A percentile compares a stretch with the other conserved stretches of the same genome.
These are phyloP conservation scores for Akabosia matsudoensis DNA, from an alignment of 1,140 invertebrate species.

Conservation along the genomic window DNA sequence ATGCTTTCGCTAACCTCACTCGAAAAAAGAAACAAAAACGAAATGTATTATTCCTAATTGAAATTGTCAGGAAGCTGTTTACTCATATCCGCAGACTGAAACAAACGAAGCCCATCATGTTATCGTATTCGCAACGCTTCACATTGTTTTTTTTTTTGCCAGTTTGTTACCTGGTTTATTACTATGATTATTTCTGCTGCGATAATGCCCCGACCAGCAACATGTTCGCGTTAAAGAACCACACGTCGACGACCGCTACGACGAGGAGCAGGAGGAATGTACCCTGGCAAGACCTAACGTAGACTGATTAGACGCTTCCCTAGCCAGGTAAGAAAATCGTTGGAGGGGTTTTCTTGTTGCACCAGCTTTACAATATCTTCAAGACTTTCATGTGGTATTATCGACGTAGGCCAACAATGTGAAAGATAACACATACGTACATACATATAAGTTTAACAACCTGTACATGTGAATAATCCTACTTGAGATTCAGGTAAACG, in stretches of 20 bases:
- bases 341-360: slow-evolving; percentile 14
- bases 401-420: not conserved
- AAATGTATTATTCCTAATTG: not conserved
- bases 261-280: slow-evolving; percentile 9
- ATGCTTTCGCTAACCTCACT: not conserved
- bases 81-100: not conserved
- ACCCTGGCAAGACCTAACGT: slow-evolving; percentile 17
- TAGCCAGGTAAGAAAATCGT: slow-evolving; percentile 22
- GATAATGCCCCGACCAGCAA: not conserved
- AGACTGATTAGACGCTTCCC: slow-evolving; percentile 24
- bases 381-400: not conserved
- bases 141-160: not conserved
- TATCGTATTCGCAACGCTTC: slow-evolving; percentile 5
- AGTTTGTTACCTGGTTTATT: not conserved
- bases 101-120: not conserved
- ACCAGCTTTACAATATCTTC: not conserved
- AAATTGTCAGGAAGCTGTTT: not conserved
- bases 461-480: no score
- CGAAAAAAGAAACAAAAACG: not conserved
- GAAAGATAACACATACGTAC: no score
- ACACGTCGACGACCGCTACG: slow-evolving; percentile 13
- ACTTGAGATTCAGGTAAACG: no score
- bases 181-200: not conserved
- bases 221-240: not conserved
- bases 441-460: not conserved